Base-by-base conservation (phyloP, 2,797 vertebrate species). In the Centroberyx gerrardi region DNA sequence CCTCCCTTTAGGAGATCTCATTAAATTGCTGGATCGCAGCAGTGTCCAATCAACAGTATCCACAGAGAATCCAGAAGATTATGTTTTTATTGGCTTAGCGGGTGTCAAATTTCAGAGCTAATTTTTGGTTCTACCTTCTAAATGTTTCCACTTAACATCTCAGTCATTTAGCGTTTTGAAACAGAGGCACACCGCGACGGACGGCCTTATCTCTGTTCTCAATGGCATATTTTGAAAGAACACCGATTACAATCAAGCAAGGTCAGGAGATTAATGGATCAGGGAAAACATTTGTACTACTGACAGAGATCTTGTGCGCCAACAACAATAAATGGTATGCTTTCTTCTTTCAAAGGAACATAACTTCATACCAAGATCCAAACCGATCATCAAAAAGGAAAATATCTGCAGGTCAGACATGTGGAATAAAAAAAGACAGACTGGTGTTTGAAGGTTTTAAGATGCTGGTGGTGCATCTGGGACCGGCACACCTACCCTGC, bases 401-500 rank as follows among this genome's bases (percentile, higher is more conserved):
- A 55, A 72, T 5, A 63, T 31, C 61, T 78, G 61, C 58, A 61
- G 36, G 77, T 48, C 59, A 54, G 49, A 56, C 58, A 42, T 53
- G 46, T 31, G 62, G 53, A n/a, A 36, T 56, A 46, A 44, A 48
- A 27, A 77, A 12, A 69, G 56, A 61, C 2, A 17, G 17, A 6
- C 28, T 61, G 72, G 33, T 73, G 54, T 78, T 77, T 48, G 63
- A 67, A 78, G 72, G 62, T 60, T 90, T 96, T 92, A 92, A 90
- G 90, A 96, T 95, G 95, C 94, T 78, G 78, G 83, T 85, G 72
- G 85, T 90, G 80, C 81, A 79, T 80, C 83, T 68, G 73, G 87
- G 81, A 88, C 84, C 84, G 71, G 87, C 89, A 62, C 51, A 29
- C 88, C 92, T 87, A 89, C 91, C 91, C 89, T 85, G 82, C 92